Conservation (phyloP, 2,113 vertebrate species). For the Plotosus lineatus region DNA sequence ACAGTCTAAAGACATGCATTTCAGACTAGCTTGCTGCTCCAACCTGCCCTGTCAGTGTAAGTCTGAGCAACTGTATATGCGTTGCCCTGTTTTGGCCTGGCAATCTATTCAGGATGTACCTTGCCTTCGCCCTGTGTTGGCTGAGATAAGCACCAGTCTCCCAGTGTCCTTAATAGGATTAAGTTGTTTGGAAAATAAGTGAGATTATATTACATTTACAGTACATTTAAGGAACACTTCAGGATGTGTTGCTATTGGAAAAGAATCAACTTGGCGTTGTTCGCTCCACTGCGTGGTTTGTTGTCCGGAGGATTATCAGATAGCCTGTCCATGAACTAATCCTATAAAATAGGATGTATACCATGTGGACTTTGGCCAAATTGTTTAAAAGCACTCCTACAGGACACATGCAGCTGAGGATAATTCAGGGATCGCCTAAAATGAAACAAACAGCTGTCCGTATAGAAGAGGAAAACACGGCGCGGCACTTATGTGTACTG, state of each 20-base stretch:
- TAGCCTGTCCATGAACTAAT: constrained; percentile 13
- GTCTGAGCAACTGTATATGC: too few species aligned
- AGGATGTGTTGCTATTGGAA: neutral
- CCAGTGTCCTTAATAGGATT: too few species aligned
- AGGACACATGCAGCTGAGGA: neutral
- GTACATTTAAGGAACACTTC: neutral
- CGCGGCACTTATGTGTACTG: neutral
- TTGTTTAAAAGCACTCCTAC: constrained; percentile 22
- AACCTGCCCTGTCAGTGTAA: too few species aligned
- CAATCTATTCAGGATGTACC: too few species aligned
- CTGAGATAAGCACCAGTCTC: too few species aligned
- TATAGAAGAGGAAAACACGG: neutral
- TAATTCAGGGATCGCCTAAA: neutral
- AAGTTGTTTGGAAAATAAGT: too few species aligned
- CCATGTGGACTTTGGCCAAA: neutral
- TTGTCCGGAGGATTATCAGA: constrained; percentile 1
- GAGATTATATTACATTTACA: neutral
- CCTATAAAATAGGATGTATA: constrained; percentile 4
- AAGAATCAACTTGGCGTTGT: neutral
- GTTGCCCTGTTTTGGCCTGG: too few species aligned
- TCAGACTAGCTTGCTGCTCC: too few species aligned
- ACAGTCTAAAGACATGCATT: too few species aligned
- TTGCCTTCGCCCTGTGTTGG: too few species aligned
- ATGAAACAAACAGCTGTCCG: constrained; percentile 11
- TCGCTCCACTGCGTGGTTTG: neutral